Conservation (phyloP, 1,140 invertebrate genomes). For the Nasonia giraulti region DNA sequence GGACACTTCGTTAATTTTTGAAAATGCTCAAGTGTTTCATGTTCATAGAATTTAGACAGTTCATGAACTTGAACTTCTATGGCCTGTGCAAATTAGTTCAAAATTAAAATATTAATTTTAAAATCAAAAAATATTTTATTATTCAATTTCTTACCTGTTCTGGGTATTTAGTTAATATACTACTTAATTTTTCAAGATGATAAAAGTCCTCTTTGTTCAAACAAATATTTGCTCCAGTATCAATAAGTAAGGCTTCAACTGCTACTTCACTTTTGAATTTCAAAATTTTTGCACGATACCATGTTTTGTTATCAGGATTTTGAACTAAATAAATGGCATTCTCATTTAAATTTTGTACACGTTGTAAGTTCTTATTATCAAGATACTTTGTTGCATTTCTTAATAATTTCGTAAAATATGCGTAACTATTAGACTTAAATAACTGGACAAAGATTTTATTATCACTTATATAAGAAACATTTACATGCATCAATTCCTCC, state of each 20-base stretch:
- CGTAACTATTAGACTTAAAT: neutral
- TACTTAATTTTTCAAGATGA: neutral
- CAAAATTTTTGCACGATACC: constrained; percentile 1
- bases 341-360: neutral
- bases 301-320: neutral
- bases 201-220: neutral
- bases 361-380: neutral
- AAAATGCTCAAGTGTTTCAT: neutral
- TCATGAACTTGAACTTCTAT: neutral
- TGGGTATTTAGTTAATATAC: constrained; percentile 14
- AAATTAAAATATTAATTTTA: constrained; percentile 14
- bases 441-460: neutral
- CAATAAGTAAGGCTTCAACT: constrained; percentile 1
- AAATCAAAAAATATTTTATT: neutral
- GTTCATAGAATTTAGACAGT: neutral
- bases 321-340: neutral
- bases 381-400: neutral
- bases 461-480: neutral
- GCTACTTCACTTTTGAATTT: neutral
- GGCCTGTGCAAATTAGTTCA: neutral
- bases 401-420: constrained; percentile 24
- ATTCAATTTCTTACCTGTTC: neutral
- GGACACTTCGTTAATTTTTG: neutral
- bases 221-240: neutral
- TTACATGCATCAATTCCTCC: neutral